These are phyloP conservation scores for Halictus rubicundus DNA, from an alignment of 1,140 invertebrate genomes.

Conservation along the genomic window DNA sequence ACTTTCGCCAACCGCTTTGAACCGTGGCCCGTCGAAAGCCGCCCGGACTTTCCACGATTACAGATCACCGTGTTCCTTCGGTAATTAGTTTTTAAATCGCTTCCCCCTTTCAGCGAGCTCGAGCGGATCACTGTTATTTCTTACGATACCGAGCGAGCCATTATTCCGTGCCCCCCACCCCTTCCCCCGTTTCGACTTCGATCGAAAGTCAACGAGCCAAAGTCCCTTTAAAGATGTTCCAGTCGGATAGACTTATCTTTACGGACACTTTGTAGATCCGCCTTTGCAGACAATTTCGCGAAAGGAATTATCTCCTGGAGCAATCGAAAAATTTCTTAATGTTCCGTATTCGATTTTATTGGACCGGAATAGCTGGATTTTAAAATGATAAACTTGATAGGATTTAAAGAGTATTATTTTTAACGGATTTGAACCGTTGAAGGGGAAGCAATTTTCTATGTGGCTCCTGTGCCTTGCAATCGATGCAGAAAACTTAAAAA, in stretches of 20 bases:
- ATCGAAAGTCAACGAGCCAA: background rate
- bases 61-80: slow-evolving; percentile 22
- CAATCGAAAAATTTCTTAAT: too few relatives aligned
- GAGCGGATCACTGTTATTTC: background rate
- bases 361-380: too few relatives aligned
- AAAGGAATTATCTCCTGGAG: too few relatives aligned
- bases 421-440: too few relatives aligned
- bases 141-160: background rate
- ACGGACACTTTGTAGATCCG: too few relatives aligned
- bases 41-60: slow-evolving; percentile 18
- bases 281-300: too few relatives aligned
- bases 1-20: slow-evolving; percentile 31
- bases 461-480: too few relatives aligned
- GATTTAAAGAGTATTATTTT: too few relatives aligned
- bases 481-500: too few relatives aligned
- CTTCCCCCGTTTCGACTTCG: background rate
- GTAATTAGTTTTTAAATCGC: slow-evolving; percentile 13
- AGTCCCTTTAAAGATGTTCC: background rate
- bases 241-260: background rate
- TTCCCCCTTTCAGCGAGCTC: background rate
- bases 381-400: too few relatives aligned
- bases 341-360: too few relatives aligned
- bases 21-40: slow-evolving; percentile 5
- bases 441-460: too few relatives aligned
- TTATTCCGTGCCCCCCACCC: background rate